Conservation (phyloP, 2,113 vertebrate genomes). For the Dolichallabes microphthalmus region DNA sequence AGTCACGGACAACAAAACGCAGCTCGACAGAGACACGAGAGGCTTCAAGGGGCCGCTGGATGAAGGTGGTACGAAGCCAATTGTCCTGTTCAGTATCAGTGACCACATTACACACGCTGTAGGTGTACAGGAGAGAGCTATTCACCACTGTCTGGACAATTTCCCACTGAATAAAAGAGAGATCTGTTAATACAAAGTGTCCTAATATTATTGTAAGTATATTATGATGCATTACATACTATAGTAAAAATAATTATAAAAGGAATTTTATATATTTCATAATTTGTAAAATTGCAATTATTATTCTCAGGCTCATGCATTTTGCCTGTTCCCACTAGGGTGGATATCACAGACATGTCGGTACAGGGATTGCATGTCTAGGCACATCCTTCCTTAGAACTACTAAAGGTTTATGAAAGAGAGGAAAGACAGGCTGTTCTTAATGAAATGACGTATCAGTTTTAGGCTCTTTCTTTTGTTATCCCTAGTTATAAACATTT, state of each 20-base stretch:
- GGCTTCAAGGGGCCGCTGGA: conserved; percentile 81
- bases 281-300: background rate
- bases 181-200: background rate
- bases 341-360: background rate
- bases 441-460: conserved; percentile 22
- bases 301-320: background rate
- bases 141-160: conserved; percentile 89
- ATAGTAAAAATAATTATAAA: background rate
- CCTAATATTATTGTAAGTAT: background rate
- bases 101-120: conserved; percentile 89
- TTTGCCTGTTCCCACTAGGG: background rate
- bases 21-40: conserved; percentile 89
- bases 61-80: conserved; percentile 96
- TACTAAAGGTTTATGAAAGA: conserved; percentile 32
- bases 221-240: background rate
- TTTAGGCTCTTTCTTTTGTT: conserved; percentile 23
- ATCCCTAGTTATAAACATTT: background rate
- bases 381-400: conserved; percentile 23
- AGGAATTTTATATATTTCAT: background rate
- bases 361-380: conserved; percentile 29
- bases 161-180: conserved; percentile 82
- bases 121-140: conserved; percentile 85
- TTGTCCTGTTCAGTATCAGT: conserved; percentile 87
- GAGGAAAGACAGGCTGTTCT: conserved; percentile 6
- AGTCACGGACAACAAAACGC: conserved; percentile 87